These are phyloP conservation scores for Eristalis pertinax DNA, from an alignment of 2,888 invertebrate genomes.

Conservation along the genomic window DNA sequence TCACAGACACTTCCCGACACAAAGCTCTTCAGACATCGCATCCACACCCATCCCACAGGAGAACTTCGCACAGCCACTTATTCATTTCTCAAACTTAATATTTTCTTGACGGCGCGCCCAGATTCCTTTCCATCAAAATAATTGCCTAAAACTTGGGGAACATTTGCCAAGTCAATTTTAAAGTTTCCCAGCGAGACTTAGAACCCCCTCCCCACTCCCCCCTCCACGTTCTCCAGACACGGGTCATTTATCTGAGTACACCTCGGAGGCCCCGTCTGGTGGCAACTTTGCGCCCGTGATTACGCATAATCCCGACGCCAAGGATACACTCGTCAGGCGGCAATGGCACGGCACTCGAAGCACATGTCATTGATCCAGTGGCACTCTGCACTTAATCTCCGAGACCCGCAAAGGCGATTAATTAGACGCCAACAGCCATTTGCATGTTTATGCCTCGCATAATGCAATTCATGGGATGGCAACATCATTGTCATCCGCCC, in stretches of 20 bases:
- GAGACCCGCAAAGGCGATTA: conserved; percentile 39
- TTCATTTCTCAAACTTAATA: too few relatives aligned
- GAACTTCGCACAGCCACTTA: too few relatives aligned
- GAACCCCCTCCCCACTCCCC: too few relatives aligned
- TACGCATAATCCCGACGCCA: conserved; percentile 36
- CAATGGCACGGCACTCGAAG: neutral
- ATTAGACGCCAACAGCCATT: conserved; percentile 65
- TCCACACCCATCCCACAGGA: neutral
- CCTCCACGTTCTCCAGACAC: neutral
- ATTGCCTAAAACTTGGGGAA: neutral
- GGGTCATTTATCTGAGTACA: neutral
- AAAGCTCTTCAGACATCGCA: neutral
- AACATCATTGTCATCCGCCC: conserved; percentile 49
- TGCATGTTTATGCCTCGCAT: conserved; percentile 55
- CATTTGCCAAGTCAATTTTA: neutral
- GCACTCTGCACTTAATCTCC: conserved; percentile 28
- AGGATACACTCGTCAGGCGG: neutral
- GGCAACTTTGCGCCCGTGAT: conserved; percentile 20
- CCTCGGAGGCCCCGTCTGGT: neutral
- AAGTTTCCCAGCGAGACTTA: neutral
- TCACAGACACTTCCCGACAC: neutral
- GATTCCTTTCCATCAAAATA: neutral
- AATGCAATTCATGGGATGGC: conserved; percentile 53
- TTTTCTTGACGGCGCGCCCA: too few relatives aligned
- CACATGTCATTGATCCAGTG: conserved; percentile 38